These are phyloP conservation scores for Glaucopsyche alexis DNA, from an alignment of 2,888 invertebrate species.

Conservation along the genomic window DNA sequence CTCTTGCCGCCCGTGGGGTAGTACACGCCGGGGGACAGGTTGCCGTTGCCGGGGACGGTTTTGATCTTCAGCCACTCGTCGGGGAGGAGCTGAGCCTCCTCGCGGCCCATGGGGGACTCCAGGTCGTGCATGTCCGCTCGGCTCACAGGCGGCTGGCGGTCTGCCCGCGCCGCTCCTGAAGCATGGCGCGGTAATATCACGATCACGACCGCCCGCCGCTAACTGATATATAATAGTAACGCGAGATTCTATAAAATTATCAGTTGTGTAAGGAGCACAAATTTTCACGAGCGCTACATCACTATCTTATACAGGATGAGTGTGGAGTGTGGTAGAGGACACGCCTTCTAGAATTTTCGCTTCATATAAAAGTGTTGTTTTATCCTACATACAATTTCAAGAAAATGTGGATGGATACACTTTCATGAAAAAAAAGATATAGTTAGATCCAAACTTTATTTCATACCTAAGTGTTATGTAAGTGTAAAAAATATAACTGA, in stretches of 20 bases:
- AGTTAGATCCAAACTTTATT: too few relatives aligned
- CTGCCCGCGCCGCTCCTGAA: constrained; percentile 68
- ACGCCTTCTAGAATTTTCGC: not conserved
- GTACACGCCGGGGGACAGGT: constrained; percentile 74
- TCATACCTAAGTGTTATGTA: too few relatives aligned
- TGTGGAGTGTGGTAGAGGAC: constrained; percentile 21
- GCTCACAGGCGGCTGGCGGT: constrained; percentile 55
- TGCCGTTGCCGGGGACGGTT: constrained; percentile 65
- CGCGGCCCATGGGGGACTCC: constrained; percentile 72
- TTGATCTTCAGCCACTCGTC: constrained; percentile 76
- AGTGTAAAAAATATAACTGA: too few relatives aligned
- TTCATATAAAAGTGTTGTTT: not conserved
- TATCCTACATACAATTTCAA: not conserved
- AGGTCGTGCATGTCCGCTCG: constrained; percentile 70
- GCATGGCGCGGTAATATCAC: constrained; percentile 77
- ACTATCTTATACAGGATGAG: constrained; percentile 55
- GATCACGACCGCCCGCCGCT: constrained; percentile 75
- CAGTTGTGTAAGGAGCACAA: constrained; percentile 70
- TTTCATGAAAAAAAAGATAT: too few relatives aligned
- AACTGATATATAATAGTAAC: constrained; percentile 76
- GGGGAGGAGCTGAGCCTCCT: constrained; percentile 72
- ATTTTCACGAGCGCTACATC: constrained; percentile 66
- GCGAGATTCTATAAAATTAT: constrained; percentile 76
- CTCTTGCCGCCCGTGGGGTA: constrained; percentile 75
- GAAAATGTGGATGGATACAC: too few relatives aligned